phyloP scores from a whole-genome alignment of 2,797 vertebrate species.

The Chiloscyllium punctatum region DNA sequence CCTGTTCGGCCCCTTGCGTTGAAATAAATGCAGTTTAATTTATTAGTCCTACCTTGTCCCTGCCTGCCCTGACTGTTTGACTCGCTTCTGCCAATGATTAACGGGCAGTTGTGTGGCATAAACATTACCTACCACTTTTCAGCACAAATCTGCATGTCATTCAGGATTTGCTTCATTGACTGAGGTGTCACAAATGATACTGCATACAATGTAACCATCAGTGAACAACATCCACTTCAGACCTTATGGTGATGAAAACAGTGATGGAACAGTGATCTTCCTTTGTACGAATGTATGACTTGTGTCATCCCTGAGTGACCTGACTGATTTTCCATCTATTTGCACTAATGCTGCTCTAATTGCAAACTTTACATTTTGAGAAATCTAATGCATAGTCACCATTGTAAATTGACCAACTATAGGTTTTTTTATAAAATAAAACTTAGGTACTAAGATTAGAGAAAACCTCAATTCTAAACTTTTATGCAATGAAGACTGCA shows the following conservation, averaged over 20 bases:
- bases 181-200: not conserved
- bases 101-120: not conserved
- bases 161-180: not conserved
- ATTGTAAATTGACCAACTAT: not conserved
- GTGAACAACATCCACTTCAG: not conserved
- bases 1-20: no score
- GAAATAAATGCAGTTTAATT: no score
- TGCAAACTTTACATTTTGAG: not conserved
- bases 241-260: not conserved
- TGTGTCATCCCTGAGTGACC: not conserved
- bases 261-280: not conserved
- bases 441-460: not conserved
- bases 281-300: not conserved
- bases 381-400: not conserved
- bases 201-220: not conserved
- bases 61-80: no score
- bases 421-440: not conserved
- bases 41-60: no score
- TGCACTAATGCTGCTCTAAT: not conserved
- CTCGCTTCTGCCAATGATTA: no score
- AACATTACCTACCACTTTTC: not conserved
- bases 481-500: not conserved
- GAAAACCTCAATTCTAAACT: not conserved
- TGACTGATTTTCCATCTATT: not conserved
- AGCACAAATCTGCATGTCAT: not conserved